Conservation (phyloP, 2,797 vertebrate genomes). For the Pseudochromis fuscus region DNA sequence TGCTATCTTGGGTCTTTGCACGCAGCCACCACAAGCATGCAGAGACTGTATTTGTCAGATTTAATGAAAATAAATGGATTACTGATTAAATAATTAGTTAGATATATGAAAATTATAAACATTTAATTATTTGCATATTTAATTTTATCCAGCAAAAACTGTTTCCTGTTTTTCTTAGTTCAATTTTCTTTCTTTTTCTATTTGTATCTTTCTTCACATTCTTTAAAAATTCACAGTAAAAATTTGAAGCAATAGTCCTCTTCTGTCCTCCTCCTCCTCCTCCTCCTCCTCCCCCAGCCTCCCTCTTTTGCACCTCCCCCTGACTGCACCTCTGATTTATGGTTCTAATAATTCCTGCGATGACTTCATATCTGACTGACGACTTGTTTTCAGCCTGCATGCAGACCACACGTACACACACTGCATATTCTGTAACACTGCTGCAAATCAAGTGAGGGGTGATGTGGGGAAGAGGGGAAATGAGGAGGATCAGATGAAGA, state of each 20-base stretch:
- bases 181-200: not conserved
- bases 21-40: not conserved
- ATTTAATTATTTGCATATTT: no score
- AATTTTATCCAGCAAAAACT: no score
- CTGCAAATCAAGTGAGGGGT: conserved; percentile 54
- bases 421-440: conserved; percentile 25
- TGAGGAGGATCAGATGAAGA: conserved; percentile 39
- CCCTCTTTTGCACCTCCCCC: conserved; percentile 25
- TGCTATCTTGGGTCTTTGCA: not conserved
- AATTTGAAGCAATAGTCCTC: conserved; percentile 26
- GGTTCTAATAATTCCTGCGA: conserved; percentile 58
- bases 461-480: conserved; percentile 7
- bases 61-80: no score
- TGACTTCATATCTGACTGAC: conserved; percentile 74
- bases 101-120: no score
- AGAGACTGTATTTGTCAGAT: not conserved
- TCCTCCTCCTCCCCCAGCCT: not conserved
- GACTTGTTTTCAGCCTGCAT: conserved; percentile 61
- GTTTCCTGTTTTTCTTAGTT: not conserved
- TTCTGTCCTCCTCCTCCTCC: not conserved
- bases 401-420: conserved; percentile 45
- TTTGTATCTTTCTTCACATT: conserved; percentile 12
- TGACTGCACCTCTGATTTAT: conserved; percentile 70
- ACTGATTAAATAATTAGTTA: no score
- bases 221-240: conserved; percentile 24